phyloP scores from a whole-genome alignment of 37 sponge, comb jelly and placozoan genomes.

The Crambe crambe region DNA sequence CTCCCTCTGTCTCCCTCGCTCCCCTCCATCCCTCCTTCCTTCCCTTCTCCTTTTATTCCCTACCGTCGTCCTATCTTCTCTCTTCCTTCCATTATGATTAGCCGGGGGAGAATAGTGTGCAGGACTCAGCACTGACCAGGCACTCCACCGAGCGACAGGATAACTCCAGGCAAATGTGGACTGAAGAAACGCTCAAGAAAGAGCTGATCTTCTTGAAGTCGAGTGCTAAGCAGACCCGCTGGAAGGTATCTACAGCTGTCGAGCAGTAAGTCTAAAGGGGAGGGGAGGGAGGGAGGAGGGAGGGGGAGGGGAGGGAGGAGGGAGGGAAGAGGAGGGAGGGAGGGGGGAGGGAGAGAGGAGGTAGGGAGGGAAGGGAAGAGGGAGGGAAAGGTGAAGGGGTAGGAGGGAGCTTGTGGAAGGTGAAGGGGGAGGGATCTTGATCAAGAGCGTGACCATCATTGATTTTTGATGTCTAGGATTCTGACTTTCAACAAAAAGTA shows the following conservation, averaged over 20 bases:
- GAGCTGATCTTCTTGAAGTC: constrained; percentile 17
- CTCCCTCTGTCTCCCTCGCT: constrained; percentile 6
- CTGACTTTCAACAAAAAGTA: constrained; percentile 31
- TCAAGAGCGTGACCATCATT: too few relatives aligned
- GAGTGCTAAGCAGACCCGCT: neutral
- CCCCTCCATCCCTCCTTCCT: too few relatives aligned
- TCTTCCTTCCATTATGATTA: neutral
- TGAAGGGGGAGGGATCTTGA: too few relatives aligned
- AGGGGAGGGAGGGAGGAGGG: neutral
- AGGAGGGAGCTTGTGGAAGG: too few relatives aligned
- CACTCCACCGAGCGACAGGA: constrained; percentile 1
- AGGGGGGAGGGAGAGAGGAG: neutral
- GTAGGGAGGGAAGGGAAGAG: neutral
- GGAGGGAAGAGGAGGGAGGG: neutral
- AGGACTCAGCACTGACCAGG: constrained; percentile 35
- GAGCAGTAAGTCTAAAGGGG: constrained; percentile 19
- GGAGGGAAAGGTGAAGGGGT: neutral
- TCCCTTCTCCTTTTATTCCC: neutral
- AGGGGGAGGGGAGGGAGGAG: neutral
- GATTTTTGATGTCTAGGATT: constrained; percentile 23
- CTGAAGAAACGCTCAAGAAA: constrained; percentile 2
- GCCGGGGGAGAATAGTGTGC: constrained; percentile 23
- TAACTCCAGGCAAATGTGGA: neutral
- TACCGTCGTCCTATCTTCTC: constrained; percentile 6
- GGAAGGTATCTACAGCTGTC: constrained; percentile 50